These are phyloP conservation scores for Tenthredo amoena DNA, from an alignment of 2,888 invertebrate genomes.

Conservation along the genomic window DNA sequence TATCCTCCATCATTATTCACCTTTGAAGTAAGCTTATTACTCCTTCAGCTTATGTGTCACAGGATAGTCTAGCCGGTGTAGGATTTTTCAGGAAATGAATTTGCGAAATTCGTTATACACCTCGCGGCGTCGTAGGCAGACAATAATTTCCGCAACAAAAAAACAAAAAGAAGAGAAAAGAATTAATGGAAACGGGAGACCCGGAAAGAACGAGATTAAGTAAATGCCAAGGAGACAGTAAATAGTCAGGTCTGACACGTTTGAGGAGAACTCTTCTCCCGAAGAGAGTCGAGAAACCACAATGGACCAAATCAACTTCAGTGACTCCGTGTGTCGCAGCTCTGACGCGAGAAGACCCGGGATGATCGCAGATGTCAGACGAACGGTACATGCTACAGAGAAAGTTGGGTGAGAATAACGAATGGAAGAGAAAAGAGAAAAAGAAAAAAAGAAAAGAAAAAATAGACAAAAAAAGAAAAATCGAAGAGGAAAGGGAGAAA, in stretches of 20 bases:
- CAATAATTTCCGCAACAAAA: no score
- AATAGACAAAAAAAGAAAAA: background rate
- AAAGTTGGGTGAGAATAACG: constrained; percentile 61
- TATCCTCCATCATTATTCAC: background rate
- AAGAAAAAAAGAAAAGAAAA: background rate
- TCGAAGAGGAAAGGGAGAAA: background rate
- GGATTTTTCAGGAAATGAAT: background rate
- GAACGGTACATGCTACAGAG: constrained; percentile 76
- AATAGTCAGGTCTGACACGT: background rate
- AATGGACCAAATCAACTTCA: background rate
- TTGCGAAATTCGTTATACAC: background rate
- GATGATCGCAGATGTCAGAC: constrained; percentile 63
- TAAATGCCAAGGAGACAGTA: background rate
- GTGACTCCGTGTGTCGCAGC: background rate
- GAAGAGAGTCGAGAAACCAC: background rate
- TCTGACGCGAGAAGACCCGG: background rate
- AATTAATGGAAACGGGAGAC: background rate
- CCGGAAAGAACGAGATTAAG: background rate
- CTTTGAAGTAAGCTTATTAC: background rate
- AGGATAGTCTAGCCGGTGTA: background rate
- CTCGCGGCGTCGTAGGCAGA: background rate
- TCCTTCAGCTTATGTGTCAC: background rate
- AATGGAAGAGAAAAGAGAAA: constrained; percentile 55
- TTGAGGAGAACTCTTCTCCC: background rate
- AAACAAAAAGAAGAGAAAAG: background rate